Evolutionary conservation across 2,888 invertebrate species (phyloP).

Genomic region (Gandaritis pyraliata): DNA sequence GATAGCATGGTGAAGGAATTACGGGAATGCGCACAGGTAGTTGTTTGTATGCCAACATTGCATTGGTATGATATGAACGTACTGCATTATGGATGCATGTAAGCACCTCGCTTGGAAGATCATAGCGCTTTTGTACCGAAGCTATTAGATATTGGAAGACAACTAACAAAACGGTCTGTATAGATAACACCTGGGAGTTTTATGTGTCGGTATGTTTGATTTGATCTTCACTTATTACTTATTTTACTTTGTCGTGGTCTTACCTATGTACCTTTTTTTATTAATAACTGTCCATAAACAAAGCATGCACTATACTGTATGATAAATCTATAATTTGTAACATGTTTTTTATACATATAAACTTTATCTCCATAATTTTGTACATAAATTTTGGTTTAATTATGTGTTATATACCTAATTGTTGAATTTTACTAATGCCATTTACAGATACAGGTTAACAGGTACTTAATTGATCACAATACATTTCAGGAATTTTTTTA

Average conservation of each 20-base stretch:
- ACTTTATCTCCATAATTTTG: too few relatives aligned
- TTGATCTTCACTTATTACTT: not conserved
- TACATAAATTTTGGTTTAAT: too few relatives aligned
- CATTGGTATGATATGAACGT: conserved; percentile 10
- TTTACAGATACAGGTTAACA: conserved; percentile 10
- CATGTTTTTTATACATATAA: not conserved
- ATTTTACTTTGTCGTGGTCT: conserved; percentile 1
- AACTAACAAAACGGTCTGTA: conserved; percentile 7
- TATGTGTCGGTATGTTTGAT: conserved; percentile 5
- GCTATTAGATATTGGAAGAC: conserved; percentile 1
- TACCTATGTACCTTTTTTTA: conserved; percentile 7
- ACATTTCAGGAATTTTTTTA: not conserved
- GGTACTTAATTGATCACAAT: conserved; percentile 1
- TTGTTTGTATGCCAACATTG: conserved; percentile 7
- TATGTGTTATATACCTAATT: too few relatives aligned
- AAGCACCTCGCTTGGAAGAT: conserved; percentile 12
- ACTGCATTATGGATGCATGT: conserved; percentile 21
- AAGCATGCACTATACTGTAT: not conserved
- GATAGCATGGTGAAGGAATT: conserved; percentile 17
- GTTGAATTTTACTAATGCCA: not conserved
- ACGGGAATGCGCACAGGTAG: conserved; percentile 12
- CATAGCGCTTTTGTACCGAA: conserved; percentile 14
- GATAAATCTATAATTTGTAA: not conserved
- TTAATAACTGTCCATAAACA: not conserved
- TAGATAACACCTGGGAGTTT: conserved; percentile 6